phyloP scores from a whole-genome alignment of 1,140 invertebrate species.

The Drosophila asahinai region DNA sequence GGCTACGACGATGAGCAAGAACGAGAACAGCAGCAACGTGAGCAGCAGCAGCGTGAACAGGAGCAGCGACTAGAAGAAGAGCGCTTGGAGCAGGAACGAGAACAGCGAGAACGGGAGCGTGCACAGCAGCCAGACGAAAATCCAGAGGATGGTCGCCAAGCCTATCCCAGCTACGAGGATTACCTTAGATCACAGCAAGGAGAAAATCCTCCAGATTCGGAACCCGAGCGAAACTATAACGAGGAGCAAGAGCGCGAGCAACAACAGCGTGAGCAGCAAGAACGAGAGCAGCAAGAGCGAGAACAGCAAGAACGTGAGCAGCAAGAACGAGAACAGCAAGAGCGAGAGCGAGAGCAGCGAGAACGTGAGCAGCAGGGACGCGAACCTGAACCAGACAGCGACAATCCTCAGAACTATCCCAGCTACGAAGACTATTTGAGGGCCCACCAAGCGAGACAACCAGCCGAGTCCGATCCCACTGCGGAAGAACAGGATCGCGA shows the following conservation, averaged over 20 bases:
- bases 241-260: constrained; percentile 26
- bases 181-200: constrained; percentile 8
- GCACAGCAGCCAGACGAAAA: constrained; percentile 4
- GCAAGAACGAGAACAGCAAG: constrained; percentile 15
- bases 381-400: constrained; percentile 2
- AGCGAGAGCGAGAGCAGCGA: constrained; percentile 31
- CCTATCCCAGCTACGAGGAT: constrained; percentile 17
- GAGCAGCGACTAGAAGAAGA: constrained; percentile 19
- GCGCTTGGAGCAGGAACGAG: constrained; percentile 23
- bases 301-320: constrained; percentile 4
- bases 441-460: constrained; percentile 10
- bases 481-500: constrained; percentile 20
- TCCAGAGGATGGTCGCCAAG: background rate
- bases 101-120: constrained; percentile 23
- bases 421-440: constrained; percentile 17
- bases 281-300: constrained; percentile 7
- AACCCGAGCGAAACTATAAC: constrained; percentile 7
- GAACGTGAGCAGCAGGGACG: constrained; percentile 17
- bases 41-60: constrained; percentile 14
- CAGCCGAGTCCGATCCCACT: background rate
- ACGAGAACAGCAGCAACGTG: constrained; percentile 7
- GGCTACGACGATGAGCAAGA: constrained; percentile 7
- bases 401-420: background rate
- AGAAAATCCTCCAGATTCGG: background rate
- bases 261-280: constrained; percentile 20